Conservation (phyloP, 2,888 invertebrate species). For the Spodoptera picta region DNA sequence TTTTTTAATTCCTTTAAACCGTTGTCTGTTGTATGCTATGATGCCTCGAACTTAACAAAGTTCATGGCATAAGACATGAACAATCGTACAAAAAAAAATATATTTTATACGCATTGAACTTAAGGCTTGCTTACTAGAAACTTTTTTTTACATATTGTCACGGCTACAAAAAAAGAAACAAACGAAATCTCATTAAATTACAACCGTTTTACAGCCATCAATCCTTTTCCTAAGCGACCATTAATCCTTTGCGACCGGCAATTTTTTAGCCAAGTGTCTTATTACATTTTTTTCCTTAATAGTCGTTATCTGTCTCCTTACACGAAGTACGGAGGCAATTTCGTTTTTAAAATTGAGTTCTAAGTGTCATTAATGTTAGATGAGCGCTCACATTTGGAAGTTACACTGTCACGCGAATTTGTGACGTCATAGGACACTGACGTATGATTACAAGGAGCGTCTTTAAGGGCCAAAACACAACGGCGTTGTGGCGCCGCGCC, state of each 20-base stretch:
- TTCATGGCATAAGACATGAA: too few relatives aligned
- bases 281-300: conserved; percentile 33
- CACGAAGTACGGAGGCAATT: conserved; percentile 20
- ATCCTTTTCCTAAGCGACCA: conserved; percentile 1
- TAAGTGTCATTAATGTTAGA: conserved; percentile 17
- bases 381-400: background rate
- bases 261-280: conserved; percentile 17
- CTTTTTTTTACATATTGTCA: too few relatives aligned
- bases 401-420: background rate
- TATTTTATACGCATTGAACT: too few relatives aligned
- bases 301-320: conserved; percentile 10
- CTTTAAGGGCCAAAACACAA: too few relatives aligned
- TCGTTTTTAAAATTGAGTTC: conserved; percentile 20
- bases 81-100: too few relatives aligned
- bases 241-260: conserved; percentile 6
- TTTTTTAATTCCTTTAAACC: too few relatives aligned
- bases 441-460: background rate
- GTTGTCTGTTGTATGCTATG: too few relatives aligned
- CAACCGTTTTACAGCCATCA: background rate
- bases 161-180: too few relatives aligned
- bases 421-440: background rate
- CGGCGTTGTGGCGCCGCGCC: too few relatives aligned
- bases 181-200: background rate
- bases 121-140: too few relatives aligned
- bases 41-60: too few relatives aligned